Percentiles rank a stretch among this genome's conserved stretches.
These are phyloP conservation scores for Eutrigla gurnardus DNA, from an alignment of 2,797 vertebrate species.

Conservation along the genomic window DNA sequence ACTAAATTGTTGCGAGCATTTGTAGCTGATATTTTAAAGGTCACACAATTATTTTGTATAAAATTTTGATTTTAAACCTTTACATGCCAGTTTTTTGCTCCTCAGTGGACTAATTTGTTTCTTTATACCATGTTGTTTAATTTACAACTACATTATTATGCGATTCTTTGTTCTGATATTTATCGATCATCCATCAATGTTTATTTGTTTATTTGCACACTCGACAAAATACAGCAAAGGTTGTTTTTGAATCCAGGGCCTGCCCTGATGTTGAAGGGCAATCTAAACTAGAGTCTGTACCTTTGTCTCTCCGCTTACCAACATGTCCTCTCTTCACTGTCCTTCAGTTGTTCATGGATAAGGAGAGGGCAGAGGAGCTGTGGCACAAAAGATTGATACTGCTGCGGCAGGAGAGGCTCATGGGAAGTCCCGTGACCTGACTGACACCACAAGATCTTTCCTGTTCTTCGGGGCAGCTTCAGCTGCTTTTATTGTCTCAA, in stretches of 20 bases:
- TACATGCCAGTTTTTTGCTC: neutral
- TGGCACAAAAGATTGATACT: slow-evolving; percentile 93
- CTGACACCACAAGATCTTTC: neutral
- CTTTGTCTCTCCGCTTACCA: slow-evolving; percentile 12
- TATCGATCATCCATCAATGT: neutral
- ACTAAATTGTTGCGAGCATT: neutral
- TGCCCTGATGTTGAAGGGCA: neutral
- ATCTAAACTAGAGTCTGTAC: neutral
- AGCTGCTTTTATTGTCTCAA: neutral
- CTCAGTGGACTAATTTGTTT: neutral
- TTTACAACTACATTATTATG: neutral
- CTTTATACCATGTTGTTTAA: neutral
- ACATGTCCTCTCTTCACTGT: slow-evolving; percentile 14
- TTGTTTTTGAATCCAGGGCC: neutral
- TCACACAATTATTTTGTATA: neutral
- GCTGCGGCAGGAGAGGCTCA: slow-evolving; percentile 95
- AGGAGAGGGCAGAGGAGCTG: slow-evolving; percentile 92
- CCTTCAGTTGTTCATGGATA: slow-evolving; percentile 92
- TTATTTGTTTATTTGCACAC: neutral
- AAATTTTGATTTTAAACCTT: neutral
- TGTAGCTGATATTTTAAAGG: neutral
- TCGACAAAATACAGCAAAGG: neutral
- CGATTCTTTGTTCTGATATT: neutral
- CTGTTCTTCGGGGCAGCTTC: neutral
- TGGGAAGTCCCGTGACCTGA: slow-evolving; percentile 91